These are phyloP conservation scores for Zaprionus africanus DNA, from an alignment of 1,140 invertebrate species.

Conservation along the genomic window DNA sequence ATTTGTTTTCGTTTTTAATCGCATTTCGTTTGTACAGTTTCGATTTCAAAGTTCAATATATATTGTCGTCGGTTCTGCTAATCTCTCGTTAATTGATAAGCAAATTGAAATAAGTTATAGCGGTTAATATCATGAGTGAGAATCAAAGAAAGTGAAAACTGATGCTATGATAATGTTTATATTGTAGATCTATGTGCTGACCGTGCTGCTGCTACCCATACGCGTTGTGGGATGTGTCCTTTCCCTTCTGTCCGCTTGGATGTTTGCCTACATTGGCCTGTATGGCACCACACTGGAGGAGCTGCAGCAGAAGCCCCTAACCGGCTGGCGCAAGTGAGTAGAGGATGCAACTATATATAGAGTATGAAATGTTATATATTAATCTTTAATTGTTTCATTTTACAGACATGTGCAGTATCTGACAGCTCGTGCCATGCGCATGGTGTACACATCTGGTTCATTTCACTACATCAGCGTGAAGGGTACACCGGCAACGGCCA, in stretches of 20 bases:
- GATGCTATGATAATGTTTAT: conserved; percentile 78
- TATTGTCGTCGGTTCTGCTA: not conserved
- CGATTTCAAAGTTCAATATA: conserved; percentile 10
- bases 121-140: not conserved
- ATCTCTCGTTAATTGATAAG: not conserved
- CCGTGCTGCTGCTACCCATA: conserved; percentile 91
- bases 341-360: not conserved
- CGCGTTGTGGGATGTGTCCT: conserved; percentile 90
- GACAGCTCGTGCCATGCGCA: conserved; percentile 86
- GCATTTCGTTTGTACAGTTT: not conserved
- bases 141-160: not conserved
- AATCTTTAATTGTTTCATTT: not conserved
- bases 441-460: conserved; percentile 91
- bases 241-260: conserved; percentile 91
- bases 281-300: conserved; percentile 91
- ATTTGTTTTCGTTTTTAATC: conserved; percentile 3
- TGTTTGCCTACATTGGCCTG: conserved; percentile 91
- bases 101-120: not conserved
- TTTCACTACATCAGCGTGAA: conserved; percentile 91
- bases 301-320: conserved; percentile 89
- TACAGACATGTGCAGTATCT: conserved; percentile 65
- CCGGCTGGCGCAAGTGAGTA: conserved; percentile 92
- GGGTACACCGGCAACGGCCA: conserved; percentile 87
- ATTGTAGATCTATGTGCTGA: conserved; percentile 93
- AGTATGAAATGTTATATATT: not conserved